Evolutionary conservation across 2,113 vertebrate genomes (phyloP).

Genomic region (Apteryx mantelli): DNA sequence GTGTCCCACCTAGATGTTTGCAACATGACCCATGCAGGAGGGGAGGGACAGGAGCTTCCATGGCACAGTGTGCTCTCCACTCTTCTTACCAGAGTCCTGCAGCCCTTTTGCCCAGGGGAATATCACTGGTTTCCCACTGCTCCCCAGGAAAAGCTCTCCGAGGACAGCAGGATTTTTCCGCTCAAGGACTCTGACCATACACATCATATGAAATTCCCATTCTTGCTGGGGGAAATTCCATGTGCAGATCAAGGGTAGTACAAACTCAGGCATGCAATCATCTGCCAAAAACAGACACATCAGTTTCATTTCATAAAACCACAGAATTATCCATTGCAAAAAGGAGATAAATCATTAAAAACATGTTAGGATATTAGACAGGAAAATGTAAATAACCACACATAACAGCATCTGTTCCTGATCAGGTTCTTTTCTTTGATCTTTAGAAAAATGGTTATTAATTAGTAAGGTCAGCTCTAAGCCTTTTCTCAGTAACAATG

Average conservation of each 20-base stretch:
- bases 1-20: not conserved
- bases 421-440: constrained; percentile 69
- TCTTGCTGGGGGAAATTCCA: not conserved
- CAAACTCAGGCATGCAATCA: constrained; percentile 23
- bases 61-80: not conserved
- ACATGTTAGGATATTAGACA: constrained; percentile 49
- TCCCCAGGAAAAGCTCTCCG: not conserved
- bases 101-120: not conserved
- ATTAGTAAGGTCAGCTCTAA: constrained; percentile 40
- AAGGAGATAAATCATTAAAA: constrained; percentile 62
- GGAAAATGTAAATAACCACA: constrained; percentile 59
- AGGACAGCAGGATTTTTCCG: not conserved
- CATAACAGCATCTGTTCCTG: constrained; percentile 52
- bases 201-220: not conserved
- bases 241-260: not conserved
- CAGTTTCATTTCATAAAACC: constrained; percentile 33
- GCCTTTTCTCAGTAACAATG: constrained; percentile 9
- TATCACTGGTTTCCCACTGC: not conserved
- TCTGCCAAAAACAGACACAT: constrained; percentile 17
- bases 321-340: constrained; percentile 16
- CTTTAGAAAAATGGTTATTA: constrained; percentile 61
- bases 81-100: not conserved
- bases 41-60: not conserved
- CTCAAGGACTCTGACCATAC: not conserved
- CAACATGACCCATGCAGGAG: not conserved